phyloP scores from a whole-genome alignment of 2,797 vertebrate species.

The Odontamblyopus rebecca region DNA sequence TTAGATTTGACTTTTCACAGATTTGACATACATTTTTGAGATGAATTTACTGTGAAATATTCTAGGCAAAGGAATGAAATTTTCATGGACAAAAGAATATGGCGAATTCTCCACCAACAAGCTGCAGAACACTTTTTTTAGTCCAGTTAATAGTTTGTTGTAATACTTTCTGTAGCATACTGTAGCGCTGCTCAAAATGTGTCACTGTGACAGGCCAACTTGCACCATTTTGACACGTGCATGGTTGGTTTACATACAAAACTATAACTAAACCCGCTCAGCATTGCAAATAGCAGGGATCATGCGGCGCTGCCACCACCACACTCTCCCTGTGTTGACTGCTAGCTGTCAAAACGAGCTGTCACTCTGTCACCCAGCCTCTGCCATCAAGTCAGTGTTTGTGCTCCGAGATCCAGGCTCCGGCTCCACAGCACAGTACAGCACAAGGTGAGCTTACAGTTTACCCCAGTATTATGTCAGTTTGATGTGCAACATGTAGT shows the following conservation, averaged over 20 bases:
- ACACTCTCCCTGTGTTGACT: conserved; percentile 55
- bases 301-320: conserved; percentile 42
- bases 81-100: too few relatives aligned
- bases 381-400: conserved; percentile 20
- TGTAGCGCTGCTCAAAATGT: conserved; percentile 15
- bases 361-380: conserved; percentile 58
- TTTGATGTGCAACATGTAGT: conserved; percentile 23
- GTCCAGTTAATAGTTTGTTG: background rate
- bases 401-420: conserved; percentile 13
- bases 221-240: conserved; percentile 38
- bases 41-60: too few relatives aligned
- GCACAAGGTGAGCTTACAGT: conserved; percentile 15
- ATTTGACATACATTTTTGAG: too few relatives aligned
- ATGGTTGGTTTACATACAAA: conserved; percentile 38
- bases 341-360: conserved; percentile 55
- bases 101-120: too few relatives aligned
- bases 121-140: background rate
- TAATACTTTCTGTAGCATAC: conserved; percentile 14
- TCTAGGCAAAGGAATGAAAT: too few relatives aligned
- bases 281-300: conserved; percentile 67
- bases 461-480: conserved; percentile 16
- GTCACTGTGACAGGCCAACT: conserved; percentile 14
- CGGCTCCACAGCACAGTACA: conserved; percentile 8
- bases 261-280: conserved; percentile 48
- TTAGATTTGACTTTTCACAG: too few relatives aligned